Conservation (phyloP, 2,113 vertebrate species). For the Myocastor coypus region DNA sequence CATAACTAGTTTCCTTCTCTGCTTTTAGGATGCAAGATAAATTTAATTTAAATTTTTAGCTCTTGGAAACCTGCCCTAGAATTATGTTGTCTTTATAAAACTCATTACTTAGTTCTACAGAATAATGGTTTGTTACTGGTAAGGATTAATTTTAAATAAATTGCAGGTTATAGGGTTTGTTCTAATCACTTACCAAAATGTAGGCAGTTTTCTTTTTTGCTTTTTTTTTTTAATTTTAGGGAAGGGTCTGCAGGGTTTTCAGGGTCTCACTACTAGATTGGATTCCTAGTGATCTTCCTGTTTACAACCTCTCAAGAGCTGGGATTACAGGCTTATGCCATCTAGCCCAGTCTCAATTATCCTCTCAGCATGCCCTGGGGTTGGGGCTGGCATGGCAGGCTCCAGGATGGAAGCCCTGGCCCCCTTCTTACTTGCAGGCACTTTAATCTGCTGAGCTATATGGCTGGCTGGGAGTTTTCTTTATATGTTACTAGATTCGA, state of each 20-base stretch:
- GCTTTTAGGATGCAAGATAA: background rate
- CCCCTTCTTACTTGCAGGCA: too few species aligned
- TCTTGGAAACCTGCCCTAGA: conserved; percentile 5
- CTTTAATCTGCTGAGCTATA: too few species aligned
- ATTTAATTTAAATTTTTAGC: conserved; percentile 35
- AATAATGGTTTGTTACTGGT: conserved; percentile 34
- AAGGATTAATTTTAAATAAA: conserved; percentile 74
- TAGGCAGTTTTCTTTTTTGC: conserved; percentile 38
- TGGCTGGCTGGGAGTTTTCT: background rate
- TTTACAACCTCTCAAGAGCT: too few species aligned
- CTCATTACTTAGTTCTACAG: conserved; percentile 14
- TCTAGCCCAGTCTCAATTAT: too few species aligned
- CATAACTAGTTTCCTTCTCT: background rate
- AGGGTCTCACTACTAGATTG: too few species aligned
- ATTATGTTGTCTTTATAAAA: background rate
- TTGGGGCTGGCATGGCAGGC: too few species aligned
- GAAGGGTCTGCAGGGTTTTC: too few species aligned
- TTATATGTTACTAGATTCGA: conserved; percentile 41
- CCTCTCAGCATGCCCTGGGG: too few species aligned
- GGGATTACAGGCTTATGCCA: too few species aligned
- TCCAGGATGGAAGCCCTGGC: too few species aligned
- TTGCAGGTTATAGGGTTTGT: conserved; percentile 43
- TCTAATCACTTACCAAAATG: conserved; percentile 67
- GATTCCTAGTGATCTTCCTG: too few species aligned
- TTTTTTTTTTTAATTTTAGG: too few species aligned